A percentile compares a stretch with the other conserved stretches of the same genome.
Evolutionary conservation across 2,797 vertebrate genomes (phyloP).

Genomic region (Channallabes apus): DNA sequence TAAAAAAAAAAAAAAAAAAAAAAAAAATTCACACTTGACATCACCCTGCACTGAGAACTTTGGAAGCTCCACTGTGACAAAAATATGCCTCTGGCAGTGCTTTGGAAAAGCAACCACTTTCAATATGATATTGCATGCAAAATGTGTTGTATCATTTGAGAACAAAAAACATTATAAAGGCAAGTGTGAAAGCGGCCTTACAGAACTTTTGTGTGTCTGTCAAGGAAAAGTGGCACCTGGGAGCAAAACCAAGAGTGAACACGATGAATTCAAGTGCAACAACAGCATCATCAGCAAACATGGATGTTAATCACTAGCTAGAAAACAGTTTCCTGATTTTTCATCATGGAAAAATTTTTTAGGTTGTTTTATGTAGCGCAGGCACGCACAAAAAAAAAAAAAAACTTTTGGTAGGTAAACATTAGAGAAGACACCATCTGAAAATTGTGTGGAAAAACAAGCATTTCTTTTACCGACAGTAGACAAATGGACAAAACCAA

Average conservation of each 20-base stretch:
- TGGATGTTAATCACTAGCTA: neutral
- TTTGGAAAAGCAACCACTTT: neutral
- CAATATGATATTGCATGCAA: neutral
- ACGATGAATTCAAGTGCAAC: neutral
- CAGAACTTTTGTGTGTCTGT: neutral
- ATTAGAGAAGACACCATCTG: neutral
- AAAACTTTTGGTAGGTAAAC: neutral
- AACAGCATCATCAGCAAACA: neutral
- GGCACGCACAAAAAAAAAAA: neutral
- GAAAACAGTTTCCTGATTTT: neutral
- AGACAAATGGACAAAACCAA: neutral
- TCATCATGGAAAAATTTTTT: too few species aligned
- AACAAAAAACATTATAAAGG: neutral
- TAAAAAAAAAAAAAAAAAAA: neutral
- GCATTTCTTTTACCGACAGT: neutral
- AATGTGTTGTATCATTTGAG: neutral
- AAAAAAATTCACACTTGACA: neutral
- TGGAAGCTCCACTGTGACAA: neutral
- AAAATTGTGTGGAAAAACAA: neutral
- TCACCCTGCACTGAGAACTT: neutral
- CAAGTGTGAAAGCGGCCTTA: constrained; percentile 11
- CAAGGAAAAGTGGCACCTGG: neutral
- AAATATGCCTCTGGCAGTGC: neutral
- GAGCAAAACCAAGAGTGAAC: neutral
- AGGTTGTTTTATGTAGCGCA: neutral